Percentiles rank a stretch among this genome's conserved stretches.
phyloP scores from a whole-genome alignment of 1,140 invertebrate species.

The Drosophila burlai region DNA sequence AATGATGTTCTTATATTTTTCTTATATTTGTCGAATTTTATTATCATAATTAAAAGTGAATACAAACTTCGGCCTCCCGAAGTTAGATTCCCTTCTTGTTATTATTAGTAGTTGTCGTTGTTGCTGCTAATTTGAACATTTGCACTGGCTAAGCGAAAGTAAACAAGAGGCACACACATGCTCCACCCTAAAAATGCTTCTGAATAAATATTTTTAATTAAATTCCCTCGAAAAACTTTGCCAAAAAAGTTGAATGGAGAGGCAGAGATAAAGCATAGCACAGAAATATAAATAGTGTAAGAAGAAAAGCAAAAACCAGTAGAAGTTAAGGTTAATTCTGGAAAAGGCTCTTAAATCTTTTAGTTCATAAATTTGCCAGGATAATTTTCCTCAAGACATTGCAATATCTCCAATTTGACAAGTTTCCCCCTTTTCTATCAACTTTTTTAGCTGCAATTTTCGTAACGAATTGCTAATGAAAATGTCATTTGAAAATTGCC shows the following conservation, averaged over 20 bases:
- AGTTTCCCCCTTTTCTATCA: slow-evolving; percentile 21
- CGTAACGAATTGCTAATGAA: slow-evolving; percentile 82
- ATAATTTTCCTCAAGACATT: slow-evolving; percentile 24
- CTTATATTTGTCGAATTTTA: neutral
- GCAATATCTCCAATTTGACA: slow-evolving; percentile 35
- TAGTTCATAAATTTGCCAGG: slow-evolving; percentile 27
- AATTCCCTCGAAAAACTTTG: slow-evolving; percentile 40
- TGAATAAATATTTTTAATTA: slow-evolving; percentile 64
- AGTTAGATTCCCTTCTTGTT: neutral
- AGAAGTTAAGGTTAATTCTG: neutral
- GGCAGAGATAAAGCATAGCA: neutral
- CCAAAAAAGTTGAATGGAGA: slow-evolving; percentile 36
- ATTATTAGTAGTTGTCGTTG: slow-evolving; percentile 62
- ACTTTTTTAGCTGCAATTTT: slow-evolving; percentile 65
- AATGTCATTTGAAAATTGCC: slow-evolving; percentile 81
- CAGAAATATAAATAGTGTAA: neutral
- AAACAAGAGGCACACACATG: slow-evolving; percentile 63
- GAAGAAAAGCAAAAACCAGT: neutral
- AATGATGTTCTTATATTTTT: neutral
- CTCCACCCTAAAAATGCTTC: slow-evolving; percentile 59
- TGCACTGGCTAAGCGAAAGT: slow-evolving; percentile 65
- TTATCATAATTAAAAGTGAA: neutral
- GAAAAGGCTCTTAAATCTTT: neutral
- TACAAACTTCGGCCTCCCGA: neutral
- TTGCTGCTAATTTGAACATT: slow-evolving; percentile 76